phyloP scores from a whole-genome alignment of 2,888 invertebrate genomes.

The Scaptodrosophila latifasciaeformis region DNA sequence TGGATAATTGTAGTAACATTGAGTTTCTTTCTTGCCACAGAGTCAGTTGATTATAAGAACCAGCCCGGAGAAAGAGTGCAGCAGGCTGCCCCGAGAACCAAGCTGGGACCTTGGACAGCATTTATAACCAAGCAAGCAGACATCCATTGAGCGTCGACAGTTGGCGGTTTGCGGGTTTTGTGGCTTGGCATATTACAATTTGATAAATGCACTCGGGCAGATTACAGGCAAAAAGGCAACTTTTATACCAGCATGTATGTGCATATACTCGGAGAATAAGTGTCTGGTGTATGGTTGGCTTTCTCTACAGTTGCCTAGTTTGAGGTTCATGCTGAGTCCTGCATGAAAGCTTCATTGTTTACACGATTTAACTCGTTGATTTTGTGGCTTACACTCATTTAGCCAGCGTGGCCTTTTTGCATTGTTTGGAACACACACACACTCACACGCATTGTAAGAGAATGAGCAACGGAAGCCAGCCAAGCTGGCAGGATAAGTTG shows the following conservation, averaged over 20 bases:
- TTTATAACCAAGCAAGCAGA: conserved; percentile 32
- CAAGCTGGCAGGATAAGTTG: not conserved
- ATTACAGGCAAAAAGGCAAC: not conserved
- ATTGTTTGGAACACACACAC: conserved; percentile 39
- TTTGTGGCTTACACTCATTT: conserved; percentile 64
- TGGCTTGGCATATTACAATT: conserved; percentile 33
- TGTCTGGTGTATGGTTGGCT: not conserved
- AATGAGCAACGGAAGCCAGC: not conserved
- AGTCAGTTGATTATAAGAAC: too few species aligned
- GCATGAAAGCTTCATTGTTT: conserved; percentile 38
- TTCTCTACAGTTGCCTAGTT: not conserved
- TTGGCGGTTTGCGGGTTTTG: conserved; percentile 26
- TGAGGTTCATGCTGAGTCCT: not conserved
- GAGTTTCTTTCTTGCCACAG: too few species aligned
- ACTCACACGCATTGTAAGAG: not conserved
- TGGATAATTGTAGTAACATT: too few species aligned
- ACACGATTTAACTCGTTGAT: conserved; percentile 57
- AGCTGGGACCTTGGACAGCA: conserved; percentile 5
- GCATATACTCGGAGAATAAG: not conserved
- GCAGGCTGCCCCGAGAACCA: too few species aligned
- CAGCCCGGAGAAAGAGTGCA: too few species aligned
- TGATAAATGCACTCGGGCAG: conserved; percentile 26
- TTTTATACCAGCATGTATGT: not conserved
- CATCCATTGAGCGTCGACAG: conserved; percentile 34
- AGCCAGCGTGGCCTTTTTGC: conserved; percentile 37